phyloP scores from a whole-genome alignment of 2,888 invertebrate species.

The Erebia palarica region DNA sequence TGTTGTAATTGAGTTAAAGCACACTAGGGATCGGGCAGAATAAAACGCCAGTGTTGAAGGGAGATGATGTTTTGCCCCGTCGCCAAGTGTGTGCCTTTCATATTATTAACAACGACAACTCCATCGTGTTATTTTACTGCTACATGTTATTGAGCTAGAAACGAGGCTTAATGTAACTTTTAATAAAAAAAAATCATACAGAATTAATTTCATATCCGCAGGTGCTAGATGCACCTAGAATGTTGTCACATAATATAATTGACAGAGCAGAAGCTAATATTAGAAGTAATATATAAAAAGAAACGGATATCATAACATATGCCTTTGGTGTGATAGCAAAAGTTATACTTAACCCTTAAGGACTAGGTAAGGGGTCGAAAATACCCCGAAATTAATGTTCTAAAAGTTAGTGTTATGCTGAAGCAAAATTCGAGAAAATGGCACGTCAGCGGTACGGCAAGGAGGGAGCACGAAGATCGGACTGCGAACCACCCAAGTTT shows the following conservation, averaged over 20 bases:
- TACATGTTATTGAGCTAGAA: neutral
- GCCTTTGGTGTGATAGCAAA: neutral
- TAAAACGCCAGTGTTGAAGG: too few relatives aligned
- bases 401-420: neutral
- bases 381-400: neutral
- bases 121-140: neutral
- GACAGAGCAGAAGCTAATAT: conserved; percentile 17
- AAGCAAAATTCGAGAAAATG: neutral
- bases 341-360: conserved; percentile 2
- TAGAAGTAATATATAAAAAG: conserved; percentile 18
- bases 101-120: too few relatives aligned
- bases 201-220: conserved; percentile 17
- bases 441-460: too few relatives aligned
- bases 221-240: conserved; percentile 19
- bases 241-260: conserved; percentile 16
- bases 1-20: too few relatives aligned
- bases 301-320: conserved; percentile 5
- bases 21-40: too few relatives aligned
- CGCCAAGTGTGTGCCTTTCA: too few relatives aligned
- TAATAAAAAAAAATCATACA: conserved; percentile 5
- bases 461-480: too few relatives aligned
- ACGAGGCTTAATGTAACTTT: neutral
- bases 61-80: too few relatives aligned
- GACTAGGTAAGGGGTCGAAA: neutral
- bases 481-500: too few relatives aligned